Evolutionary conservation across 2,113 vertebrate genomes (phyloP).

Genomic region (Psittacula cyanocephala): DNA sequence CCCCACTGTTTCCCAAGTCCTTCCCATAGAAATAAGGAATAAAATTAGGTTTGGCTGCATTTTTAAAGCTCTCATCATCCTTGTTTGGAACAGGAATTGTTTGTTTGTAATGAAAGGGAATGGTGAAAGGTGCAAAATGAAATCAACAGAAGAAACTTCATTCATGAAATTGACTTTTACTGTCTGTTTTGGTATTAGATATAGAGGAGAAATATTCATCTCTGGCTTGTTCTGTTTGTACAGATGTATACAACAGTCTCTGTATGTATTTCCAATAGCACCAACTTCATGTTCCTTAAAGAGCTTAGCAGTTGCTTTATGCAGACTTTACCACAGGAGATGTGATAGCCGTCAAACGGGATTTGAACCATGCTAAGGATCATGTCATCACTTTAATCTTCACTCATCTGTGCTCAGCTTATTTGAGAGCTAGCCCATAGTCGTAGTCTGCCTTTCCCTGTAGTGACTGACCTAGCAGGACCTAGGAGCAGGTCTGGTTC

Average conservation of each 20-base stretch:
- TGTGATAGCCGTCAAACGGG: not conserved
- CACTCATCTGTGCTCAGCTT: rapidly evolving
- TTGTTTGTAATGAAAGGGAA: not conserved
- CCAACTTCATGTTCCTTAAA: rapidly evolving
- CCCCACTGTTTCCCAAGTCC: rapidly evolving
- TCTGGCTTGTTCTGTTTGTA: not conserved
- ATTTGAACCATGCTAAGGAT: not conserved
- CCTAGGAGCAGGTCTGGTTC: rapidly evolving
- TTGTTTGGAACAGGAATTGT: not conserved
- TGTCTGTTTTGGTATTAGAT: not conserved
- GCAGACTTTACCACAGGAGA: not conserved
- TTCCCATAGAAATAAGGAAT: not conserved
- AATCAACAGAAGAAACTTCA: not conserved
- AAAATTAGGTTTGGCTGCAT: not conserved
- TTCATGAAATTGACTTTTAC: not conserved
- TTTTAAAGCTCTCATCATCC: not conserved
- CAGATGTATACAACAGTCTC: not conserved
- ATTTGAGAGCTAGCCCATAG: not conserved
- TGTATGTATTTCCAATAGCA: not conserved
- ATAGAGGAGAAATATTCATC: not conserved
- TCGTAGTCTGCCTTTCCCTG: not conserved
- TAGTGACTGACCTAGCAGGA: not conserved
- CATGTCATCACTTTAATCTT: not conserved
- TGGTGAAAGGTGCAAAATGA: not conserved
- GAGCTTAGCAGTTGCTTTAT: not conserved